Evolutionary conservation across 2,888 invertebrate genomes (phyloP), one percentile per base, ranked within the genome.

Genomic region (Ectemnius lituratus): DNA sequence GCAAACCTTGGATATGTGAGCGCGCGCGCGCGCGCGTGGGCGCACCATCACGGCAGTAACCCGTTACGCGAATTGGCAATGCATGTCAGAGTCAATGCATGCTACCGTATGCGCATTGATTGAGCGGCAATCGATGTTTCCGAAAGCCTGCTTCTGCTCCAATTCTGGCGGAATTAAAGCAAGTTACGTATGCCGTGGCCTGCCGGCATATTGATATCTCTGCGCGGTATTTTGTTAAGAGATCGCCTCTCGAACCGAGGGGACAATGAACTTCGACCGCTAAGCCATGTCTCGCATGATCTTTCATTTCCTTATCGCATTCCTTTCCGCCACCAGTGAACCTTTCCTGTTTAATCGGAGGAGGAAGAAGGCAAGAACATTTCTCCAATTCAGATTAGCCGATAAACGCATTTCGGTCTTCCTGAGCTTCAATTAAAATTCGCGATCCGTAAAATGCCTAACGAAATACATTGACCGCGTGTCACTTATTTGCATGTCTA

Each of bases 131-230:
- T 37, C 37, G 37, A 37, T 37, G 37, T 11, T 37, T 37, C 37
- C 37, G 37, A 11, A 11, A 37, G 37, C 37, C 28, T 62, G 73
- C 62, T 72, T 69, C 72, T 63, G 78, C 70, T 70, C 80, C 66
- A 78, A 67, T 78, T 80, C 70, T 75, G 62, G 69, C 75, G 63
- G 75, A 62, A 80, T 80, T 80, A 80, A 80, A 75, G 69, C 70
- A 66, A 72, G 60, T 37, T 37, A 37, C 66, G 68, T 75, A 71
- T 37, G 8, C 76, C 70, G 62, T 59, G 56, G 67, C 70, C 58
- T 62, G 59, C 23, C 52, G 63, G 67, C 37, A 74, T 72, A 78
- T 64, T 67, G 59, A 69, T 70, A 67, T 47, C 59, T 45, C 57
- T 67, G 70, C 64, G 37, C 63, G 2, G 23, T 67, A 64, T 73